phyloP scores from a whole-genome alignment of 2,113 vertebrate species.

The Clinocottus analis region DNA sequence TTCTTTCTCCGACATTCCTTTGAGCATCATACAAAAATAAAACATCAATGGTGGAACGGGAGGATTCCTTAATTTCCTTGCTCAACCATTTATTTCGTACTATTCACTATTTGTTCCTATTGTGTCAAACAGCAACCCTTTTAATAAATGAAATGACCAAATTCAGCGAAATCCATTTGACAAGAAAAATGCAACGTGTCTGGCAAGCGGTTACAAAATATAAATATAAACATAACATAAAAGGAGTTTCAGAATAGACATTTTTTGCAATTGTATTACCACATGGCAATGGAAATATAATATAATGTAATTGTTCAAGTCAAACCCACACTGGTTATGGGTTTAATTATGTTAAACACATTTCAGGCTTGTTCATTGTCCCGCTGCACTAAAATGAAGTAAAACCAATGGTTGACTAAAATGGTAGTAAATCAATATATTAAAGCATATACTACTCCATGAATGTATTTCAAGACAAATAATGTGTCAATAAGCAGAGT shows the following conservation, averaged over 20 bases:
- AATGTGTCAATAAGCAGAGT: too few relatives aligned
- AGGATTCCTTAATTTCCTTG: background rate
- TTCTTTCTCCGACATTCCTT: slow-evolving; percentile 91
- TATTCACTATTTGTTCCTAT: background rate
- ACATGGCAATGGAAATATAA: background rate
- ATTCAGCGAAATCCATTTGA: background rate
- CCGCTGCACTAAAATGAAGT: background rate
- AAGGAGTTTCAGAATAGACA: background rate
- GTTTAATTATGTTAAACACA: background rate
- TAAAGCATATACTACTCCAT: too few relatives aligned
- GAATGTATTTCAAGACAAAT: too few relatives aligned
- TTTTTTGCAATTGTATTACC: background rate
- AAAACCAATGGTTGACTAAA: background rate
- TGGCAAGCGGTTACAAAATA: background rate
- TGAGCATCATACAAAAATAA: background rate
- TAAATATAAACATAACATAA: background rate
- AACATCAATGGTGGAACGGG: background rate
- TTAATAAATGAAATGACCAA: background rate
- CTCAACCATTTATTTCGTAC: background rate
- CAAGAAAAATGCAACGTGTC: background rate
- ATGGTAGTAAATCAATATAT: background rate
- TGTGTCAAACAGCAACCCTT: background rate
- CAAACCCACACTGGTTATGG: background rate
- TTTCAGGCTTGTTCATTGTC: background rate
- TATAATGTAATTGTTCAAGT: too few relatives aligned